Evolutionary conservation across 2,797 vertebrate species (phyloP), one percentile per base, ranked within the genome.

Genomic region (Perdix hodgsoniae): DNA sequence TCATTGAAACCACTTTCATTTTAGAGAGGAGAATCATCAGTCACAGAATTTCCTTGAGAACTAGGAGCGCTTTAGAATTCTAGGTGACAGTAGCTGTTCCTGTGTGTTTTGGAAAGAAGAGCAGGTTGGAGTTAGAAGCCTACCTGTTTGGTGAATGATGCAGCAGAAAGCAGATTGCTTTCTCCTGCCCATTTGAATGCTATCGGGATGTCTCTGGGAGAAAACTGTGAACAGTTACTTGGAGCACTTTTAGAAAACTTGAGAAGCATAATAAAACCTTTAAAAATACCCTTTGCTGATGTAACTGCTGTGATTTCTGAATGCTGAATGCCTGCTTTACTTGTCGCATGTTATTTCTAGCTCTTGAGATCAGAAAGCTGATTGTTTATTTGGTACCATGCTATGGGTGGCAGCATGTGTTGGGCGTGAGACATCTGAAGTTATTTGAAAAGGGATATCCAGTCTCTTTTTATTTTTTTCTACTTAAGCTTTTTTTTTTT

Each of bases 401-500:
- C 52, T 45, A 0, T 2, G 23, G 6, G 44, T 86, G 56, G 42
- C 39, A n/a, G 5, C 12, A 31, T 5, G 0, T 27, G 39, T 56
- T 57, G 54, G 49, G 26, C 45, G 16, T 0, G 2, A 54, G 74
- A 21, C 11, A 26, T 18, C 2, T 2, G 24, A 22, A 73, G 57
- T 24, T 70, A 56, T 42, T 76, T 37, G 21, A 44, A 47, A 71
- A 42, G 24, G 52, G 44, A 74, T 73, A 74, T 0, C 52, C 57
- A 45, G 13, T 27, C 37, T 85, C 10, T 52, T 27, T 26, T 24
- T 26, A n/a, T 31, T 84, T 76, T 26, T 88, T 8, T 7, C 6
- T 22, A 22, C 83, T 65, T 42, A 69, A 69, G n/a, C 26, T 4
- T 77, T 61, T 78, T 14, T 78, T 83, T 78, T 14, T 75, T 83